A percentile compares a stretch with the other conserved stretches of the same genome.
Conservation (phyloP, 1,140 invertebrate species). For the Tetragnatha versicolor region DNA sequence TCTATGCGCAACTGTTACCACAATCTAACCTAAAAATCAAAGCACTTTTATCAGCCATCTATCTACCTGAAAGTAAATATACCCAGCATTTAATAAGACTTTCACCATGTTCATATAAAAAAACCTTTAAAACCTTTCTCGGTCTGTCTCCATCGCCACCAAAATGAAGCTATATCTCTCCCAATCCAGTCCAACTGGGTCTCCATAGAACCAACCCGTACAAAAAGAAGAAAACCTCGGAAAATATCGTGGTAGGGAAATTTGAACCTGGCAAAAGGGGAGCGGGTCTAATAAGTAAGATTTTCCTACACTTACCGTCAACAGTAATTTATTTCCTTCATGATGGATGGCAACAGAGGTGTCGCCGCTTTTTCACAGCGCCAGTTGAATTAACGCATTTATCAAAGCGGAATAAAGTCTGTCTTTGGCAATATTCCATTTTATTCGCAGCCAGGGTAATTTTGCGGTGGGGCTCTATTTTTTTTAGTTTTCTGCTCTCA, state of each 20-base stretch:
- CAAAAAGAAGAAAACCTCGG: slow-evolving; percentile 1
- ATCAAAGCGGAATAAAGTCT: slow-evolving; percentile 35
- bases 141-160: neutral
- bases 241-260: slow-evolving; percentile 21
- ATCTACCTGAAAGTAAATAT: no score
- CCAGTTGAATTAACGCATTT: slow-evolving; percentile 38
- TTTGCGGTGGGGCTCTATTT: slow-evolving; percentile 21
- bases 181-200: no score
- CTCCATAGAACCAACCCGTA: no score
- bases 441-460: slow-evolving; percentile 16
- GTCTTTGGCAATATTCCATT: slow-evolving; percentile 6
- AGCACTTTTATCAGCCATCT: no score
- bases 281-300: slow-evolving; percentile 35
- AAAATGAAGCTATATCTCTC: neutral
- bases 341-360: slow-evolving; percentile 23
- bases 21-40: no score
- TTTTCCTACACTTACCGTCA: slow-evolving; percentile 38
- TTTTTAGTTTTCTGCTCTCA: neutral
- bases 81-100: no score
- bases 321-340: slow-evolving; percentile 32
- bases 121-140: neutral
- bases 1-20: no score
- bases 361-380: neutral
- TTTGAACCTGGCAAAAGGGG: slow-evolving; percentile 2
- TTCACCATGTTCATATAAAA: no score